phyloP scores from a whole-genome alignment of 2,113 vertebrate genomes.

The Eudyptes chrysolophus region DNA sequence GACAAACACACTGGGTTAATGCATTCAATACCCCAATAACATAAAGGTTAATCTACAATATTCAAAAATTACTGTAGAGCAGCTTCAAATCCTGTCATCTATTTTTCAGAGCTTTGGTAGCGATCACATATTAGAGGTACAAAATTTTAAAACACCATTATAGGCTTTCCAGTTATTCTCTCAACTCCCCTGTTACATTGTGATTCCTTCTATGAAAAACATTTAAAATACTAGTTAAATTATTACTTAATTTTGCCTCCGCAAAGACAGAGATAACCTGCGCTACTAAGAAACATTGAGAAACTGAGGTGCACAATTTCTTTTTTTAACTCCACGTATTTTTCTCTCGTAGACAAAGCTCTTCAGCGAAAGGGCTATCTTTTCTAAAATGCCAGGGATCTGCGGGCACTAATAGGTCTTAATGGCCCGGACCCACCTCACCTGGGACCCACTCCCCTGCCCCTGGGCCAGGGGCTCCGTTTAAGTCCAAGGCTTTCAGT shows the following conservation, averaged over 20 bases:
- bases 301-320: not conserved
- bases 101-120: not conserved
- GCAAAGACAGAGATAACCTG: not conserved
- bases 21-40: not conserved
- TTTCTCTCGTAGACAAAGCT: not conserved
- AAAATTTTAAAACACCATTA: not conserved
- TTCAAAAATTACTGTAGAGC: not conserved
- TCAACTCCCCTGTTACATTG: not conserved
- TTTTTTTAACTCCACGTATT: rapidly evolving
- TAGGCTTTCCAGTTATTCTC: not conserved
- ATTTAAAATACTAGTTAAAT: not conserved
- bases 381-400: not conserved
- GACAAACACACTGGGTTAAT: not conserved
- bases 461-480: not conserved
- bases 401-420: not conserved
- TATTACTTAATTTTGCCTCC: not conserved
- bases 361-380: not conserved
- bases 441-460: not conserved
- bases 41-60: not conserved
- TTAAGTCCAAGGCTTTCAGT: not conserved
- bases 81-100: not conserved
- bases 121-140: not conserved
- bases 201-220: not conserved
- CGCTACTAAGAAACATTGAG: rapidly evolving
- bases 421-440: not conserved